Evolutionary conservation across 2,797 vertebrate species (phyloP), one percentile per base, ranked within the genome.

Genomic region (Hippocampus kuda): DNA sequence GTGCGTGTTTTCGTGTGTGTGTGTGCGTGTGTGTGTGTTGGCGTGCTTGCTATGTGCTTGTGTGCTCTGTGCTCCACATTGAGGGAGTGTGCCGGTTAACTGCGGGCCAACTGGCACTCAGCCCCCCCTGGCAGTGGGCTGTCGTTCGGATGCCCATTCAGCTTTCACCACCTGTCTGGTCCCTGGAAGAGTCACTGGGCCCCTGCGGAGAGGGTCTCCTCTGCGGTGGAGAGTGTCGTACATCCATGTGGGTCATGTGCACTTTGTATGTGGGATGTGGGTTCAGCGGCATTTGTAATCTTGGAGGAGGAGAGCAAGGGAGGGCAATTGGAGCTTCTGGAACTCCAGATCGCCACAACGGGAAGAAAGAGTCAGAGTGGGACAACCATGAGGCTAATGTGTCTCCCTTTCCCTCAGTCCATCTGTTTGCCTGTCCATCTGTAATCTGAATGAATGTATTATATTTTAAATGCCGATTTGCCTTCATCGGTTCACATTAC

Each of bases 121-220:
- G 85, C 87, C 86, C 44, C 44, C 24, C 77, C 80, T 90, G 89
- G 90, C 87, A 84, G 72, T 67, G 73, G 68, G 72, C 65, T 84
- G 80, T 77, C 75, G 63, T 84, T 85, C 69, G 77, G 74, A 73
- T 84, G 86, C 87, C 87, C 77, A 70, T 82, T 88, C 85, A 79
- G 81, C 85, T 86, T 84, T 79, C 81, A 80, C 91, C 90, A 92
- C 91, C 91, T 92, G 90, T 90, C 90, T 89, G 82, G 78, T 84
- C 83, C 78, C 83, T 88, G 86, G 85, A 88, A 88, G 86, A 87
- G 84, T 89, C 84, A 84, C 75, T 38, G 27, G 68, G 70, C 76
- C 79, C 87, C 77, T 80, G 76, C 81, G 51, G 81, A 64, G 81
- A 81, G 74, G 78, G 78, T 75, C 78, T 83, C 77, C 69, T 72